Percentiles rank a stretch among this genome's conserved stretches.
Conservation (phyloP, 37 sponge, comb jelly and placozoan species). For the Cliona cf. orientalis region DNA sequence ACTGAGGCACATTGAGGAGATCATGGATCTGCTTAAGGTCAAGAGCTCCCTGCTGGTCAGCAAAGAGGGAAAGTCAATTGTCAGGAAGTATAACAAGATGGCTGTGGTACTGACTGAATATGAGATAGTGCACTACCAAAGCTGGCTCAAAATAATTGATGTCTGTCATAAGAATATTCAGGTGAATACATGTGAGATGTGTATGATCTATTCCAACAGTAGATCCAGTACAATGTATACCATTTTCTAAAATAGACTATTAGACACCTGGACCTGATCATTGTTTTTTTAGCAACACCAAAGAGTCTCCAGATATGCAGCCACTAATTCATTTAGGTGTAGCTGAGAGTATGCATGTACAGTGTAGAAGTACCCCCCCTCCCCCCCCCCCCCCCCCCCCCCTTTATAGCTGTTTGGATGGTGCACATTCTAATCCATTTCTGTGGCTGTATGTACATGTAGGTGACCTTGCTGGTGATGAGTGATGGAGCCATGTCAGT, state of each 20-base stretch:
- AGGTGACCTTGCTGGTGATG: constrained; percentile 63
- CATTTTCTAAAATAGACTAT: too few species aligned
- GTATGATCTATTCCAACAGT: too few species aligned
- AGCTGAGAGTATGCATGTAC: too few species aligned
- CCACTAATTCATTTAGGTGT: too few species aligned
- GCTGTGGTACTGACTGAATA: constrained; percentile 87
- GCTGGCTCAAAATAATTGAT: constrained; percentile 74
- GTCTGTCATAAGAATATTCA: constrained; percentile 40
- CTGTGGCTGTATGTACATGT: not conserved
- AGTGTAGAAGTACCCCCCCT: too few species aligned
- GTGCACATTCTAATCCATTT: not conserved
- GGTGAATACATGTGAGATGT: too few species aligned
- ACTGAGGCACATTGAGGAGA: constrained; percentile 71
- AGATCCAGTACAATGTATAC: too few species aligned
- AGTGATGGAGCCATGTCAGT: constrained; percentile 46
- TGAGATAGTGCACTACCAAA: constrained; percentile 89
- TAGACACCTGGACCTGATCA: too few species aligned
- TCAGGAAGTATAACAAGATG: constrained; percentile 84
- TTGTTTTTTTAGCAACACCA: too few species aligned
- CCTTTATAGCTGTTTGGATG: not conserved
- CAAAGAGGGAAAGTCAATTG: constrained; percentile 46
- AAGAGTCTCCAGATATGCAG: too few species aligned
- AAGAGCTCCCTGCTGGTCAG: constrained; percentile 53
- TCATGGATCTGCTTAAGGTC: constrained; percentile 74
- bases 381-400: not conserved